Evolutionary conservation across 2,888 invertebrate genomes (phyloP).

Genomic region (Platycheirus albimanus): DNA sequence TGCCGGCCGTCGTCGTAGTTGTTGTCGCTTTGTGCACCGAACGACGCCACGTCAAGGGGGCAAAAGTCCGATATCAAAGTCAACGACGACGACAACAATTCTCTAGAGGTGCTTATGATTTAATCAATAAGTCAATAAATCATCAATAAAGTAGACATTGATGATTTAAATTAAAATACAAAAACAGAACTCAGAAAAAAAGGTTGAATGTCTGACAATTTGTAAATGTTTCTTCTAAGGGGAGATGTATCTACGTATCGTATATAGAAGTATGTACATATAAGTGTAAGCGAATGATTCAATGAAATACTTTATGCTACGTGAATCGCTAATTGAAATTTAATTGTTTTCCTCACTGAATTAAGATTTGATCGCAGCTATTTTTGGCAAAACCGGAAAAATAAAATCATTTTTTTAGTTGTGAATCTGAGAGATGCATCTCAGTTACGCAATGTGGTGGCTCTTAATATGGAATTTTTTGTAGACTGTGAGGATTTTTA

Average conservation of each 20-base stretch:
- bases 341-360: conserved; percentile 37
- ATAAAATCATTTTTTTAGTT: conserved; percentile 30
- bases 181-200: conserved; percentile 4
- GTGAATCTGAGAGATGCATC: background rate
- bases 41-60: conserved; percentile 3
- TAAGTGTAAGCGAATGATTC: conserved; percentile 42
- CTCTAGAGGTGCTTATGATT: conserved; percentile 37
- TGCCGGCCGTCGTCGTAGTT: no score
- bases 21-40: background rate
- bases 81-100: conserved; percentile 6
- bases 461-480: background rate
- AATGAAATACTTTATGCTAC: conserved; percentile 33
- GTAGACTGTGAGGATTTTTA: background rate
- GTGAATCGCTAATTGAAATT: conserved; percentile 58
- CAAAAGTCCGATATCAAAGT: conserved; percentile 33
- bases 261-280: conserved; percentile 9
- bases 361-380: conserved; percentile 23
- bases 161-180: conserved; percentile 43
- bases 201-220: conserved; percentile 25
- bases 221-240: background rate
- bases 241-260: no score
- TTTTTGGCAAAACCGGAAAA: conserved; percentile 56
- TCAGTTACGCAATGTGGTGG: no score
- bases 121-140: conserved; percentile 52
- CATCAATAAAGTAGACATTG: conserved; percentile 49